Percentiles rank a stretch among this genome's conserved stretches.
phyloP scores from a whole-genome alignment of 2,113 vertebrate genomes.

The Benitochromis conjunctus region DNA sequence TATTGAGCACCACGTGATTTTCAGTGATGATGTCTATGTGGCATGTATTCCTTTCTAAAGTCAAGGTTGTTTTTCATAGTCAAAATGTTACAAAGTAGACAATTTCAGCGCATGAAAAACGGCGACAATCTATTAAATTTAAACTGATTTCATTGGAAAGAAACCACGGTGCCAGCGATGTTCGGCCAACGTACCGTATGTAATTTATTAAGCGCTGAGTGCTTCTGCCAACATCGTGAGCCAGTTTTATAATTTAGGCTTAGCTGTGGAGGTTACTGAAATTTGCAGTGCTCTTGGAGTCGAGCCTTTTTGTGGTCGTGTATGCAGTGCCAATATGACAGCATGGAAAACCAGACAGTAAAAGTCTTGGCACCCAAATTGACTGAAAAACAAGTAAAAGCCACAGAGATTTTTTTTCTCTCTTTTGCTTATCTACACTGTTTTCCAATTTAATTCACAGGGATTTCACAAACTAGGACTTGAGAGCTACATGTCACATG shows the following conservation, averaged over 20 bases:
- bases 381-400: background rate
- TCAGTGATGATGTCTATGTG: background rate
- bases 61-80: background rate
- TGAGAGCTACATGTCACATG: background rate
- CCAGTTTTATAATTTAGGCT: background rate
- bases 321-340: background rate
- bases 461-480: constrained; percentile 8
- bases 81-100: background rate
- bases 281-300: background rate
- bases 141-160: background rate
- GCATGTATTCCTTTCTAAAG: background rate
- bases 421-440: background rate
- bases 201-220: background rate
- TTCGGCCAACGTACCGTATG: background rate
- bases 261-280: background rate
- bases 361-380: background rate
- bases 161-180: background rate
- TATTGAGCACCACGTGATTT: background rate
- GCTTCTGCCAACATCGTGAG: constrained; percentile 2
- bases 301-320: background rate
- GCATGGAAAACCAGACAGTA: background rate
- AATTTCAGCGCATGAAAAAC: background rate
- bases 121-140: background rate
- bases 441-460: constrained; percentile 22
- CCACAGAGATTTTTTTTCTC: background rate